phyloP scores from a whole-genome alignment of 2,888 invertebrate species.

The Esperia sulphurella region DNA sequence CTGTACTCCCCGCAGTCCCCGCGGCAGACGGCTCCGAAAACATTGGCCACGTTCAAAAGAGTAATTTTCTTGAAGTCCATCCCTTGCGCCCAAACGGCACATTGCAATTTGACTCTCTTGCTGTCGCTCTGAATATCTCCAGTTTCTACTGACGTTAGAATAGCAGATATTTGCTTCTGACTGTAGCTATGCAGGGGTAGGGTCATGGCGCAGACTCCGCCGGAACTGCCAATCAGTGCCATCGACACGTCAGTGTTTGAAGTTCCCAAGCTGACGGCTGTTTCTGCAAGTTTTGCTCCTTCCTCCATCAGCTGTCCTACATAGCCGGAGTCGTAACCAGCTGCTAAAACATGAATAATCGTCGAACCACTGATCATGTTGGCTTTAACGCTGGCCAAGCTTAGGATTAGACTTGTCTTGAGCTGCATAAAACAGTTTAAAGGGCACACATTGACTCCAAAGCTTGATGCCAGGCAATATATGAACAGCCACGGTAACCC shows the following conservation, averaged over 20 bases:
- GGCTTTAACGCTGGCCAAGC: slow-evolving; percentile 60
- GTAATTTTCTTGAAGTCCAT: slow-evolving; percentile 57
- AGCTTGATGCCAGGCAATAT: slow-evolving; percentile 60
- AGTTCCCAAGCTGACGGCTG: slow-evolving; percentile 40
- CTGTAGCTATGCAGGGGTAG: slow-evolving; percentile 57
- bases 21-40: slow-evolving; percentile 58
- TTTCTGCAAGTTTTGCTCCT: slow-evolving; percentile 49
- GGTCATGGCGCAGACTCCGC: slow-evolving; percentile 56
- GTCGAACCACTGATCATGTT: slow-evolving; percentile 37
- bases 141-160: slow-evolving; percentile 53
- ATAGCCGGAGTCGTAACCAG: slow-evolving; percentile 53
- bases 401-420: slow-evolving; percentile 59
- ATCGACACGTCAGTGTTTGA: slow-evolving; percentile 37
- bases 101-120: slow-evolving; percentile 36
- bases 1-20: slow-evolving; percentile 54
- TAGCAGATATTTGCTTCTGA: slow-evolving; percentile 44
- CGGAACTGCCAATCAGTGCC: slow-evolving; percentile 47
- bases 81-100: slow-evolving; percentile 66
- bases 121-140: slow-evolving; percentile 41
- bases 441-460: slow-evolving; percentile 56
- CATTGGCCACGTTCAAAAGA: slow-evolving; percentile 49
- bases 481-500: slow-evolving; percentile 63
- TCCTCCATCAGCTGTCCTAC: slow-evolving; percentile 51
- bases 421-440: slow-evolving; percentile 63
- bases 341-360: slow-evolving; percentile 56